Conservation (phyloP, 2,797 vertebrate species). For the Hirundo rustica region DNA sequence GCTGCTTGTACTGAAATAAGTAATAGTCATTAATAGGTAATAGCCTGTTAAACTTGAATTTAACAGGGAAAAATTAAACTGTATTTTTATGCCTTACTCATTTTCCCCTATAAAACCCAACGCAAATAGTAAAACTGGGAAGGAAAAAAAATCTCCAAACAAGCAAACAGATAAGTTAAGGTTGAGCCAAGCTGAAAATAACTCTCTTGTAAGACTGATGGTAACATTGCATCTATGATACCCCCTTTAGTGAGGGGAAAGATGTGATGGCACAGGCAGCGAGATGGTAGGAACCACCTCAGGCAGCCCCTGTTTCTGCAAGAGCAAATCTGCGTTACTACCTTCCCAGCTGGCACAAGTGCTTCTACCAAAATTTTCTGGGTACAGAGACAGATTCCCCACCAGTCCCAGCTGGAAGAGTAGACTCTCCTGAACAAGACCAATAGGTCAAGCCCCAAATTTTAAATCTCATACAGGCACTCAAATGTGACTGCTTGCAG, state of each 20-base stretch:
- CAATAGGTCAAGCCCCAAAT: background rate
- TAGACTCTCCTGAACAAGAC: background rate
- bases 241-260: background rate
- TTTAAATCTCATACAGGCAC: background rate
- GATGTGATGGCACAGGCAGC: background rate
- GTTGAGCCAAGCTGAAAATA: background rate
- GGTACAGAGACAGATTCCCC: background rate
- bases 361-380: background rate
- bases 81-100: background rate
- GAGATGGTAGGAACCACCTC: background rate
- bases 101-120: background rate
- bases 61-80: background rate
- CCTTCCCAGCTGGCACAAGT: background rate
- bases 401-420: background rate
- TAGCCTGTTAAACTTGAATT: background rate
- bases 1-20: background rate
- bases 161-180: background rate
- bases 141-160: background rate
- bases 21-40: background rate
- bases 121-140: background rate
- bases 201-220: background rate
- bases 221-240: background rate
- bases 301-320: background rate
- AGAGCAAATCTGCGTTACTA: background rate
- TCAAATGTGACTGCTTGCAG: background rate